Conservation (phyloP, 2,797 vertebrate genomes). For the Pseudomugil tenellus region DNA sequence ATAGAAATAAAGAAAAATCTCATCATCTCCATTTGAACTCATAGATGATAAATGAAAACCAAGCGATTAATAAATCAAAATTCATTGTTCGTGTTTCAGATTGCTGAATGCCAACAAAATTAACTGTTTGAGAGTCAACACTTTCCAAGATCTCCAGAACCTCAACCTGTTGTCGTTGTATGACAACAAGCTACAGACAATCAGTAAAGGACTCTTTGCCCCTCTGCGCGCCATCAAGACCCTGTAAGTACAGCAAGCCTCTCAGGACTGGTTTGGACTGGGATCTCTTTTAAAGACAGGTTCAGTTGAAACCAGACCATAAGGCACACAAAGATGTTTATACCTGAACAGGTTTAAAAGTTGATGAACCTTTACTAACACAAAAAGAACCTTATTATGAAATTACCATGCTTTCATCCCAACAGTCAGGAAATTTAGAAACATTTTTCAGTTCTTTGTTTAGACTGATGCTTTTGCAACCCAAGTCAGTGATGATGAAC, state of each 20-base stretch:
- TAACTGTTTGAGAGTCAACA: slow-evolving; percentile 96
- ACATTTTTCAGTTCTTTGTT: neutral
- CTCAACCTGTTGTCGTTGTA: slow-evolving; percentile 96
- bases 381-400: too few relatives aligned
- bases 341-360: neutral
- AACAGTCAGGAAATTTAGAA: neutral
- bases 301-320: neutral
- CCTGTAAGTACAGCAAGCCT: slow-evolving; percentile 85
- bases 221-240: slow-evolving; percentile 96
- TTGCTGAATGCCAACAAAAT: slow-evolving; percentile 99
- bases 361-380: too few relatives aligned
- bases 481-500: neutral
- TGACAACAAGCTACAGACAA: slow-evolving; percentile 97
- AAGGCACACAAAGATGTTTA: slow-evolving; percentile 5
- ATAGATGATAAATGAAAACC: neutral
- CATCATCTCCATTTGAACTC: slow-evolving; percentile 22
- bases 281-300: neutral
- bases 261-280: neutral
- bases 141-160: slow-evolving; percentile 97
- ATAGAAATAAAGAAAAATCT: slow-evolving; percentile 28
- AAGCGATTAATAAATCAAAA: slow-evolving; percentile 6
- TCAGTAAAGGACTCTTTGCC: slow-evolving; percentile 95
- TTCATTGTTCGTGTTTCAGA: slow-evolving; percentile 70
- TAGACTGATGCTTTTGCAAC: neutral
- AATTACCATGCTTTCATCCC: neutral